Evolutionary conservation across 2,797 vertebrate species (phyloP), one percentile per base, ranked within the genome.

Genomic region (Cyprinella venusta): DNA sequence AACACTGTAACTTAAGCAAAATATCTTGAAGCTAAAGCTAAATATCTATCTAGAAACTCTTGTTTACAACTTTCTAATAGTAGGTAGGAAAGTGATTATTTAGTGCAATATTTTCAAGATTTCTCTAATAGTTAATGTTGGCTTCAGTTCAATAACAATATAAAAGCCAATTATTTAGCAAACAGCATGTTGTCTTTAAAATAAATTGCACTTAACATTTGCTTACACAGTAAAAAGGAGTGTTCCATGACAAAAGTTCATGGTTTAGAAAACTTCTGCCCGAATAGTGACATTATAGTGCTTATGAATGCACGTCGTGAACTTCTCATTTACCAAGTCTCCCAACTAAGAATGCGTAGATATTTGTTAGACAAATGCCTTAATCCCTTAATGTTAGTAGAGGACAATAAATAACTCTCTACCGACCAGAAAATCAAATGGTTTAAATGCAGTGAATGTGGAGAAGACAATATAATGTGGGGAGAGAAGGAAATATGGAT

Each of bases 401-500:
- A 36, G 33, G 36, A 40, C 59, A 74, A 21, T n/a, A 81, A 72
- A 65, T 8, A 30, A 26, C 59, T 63, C 61, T 78, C 30, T 36
- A 30, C 33, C 30, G 71, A 21, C 18, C 48, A 40, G 56, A 52
- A 80, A 68, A 45, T 59, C 36, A 68, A 45, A 65, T 42, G 67
- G 36, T 79, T 6, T 30, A 13, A 30, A 16, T 30, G 15, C 45
- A 68, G 85, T 63, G 50, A 56, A 63, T 2, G 8, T 77, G 76
- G 76, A 56, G 64, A 80, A 84, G 72, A 33, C 67, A 64, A 76
- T 61, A 77, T 77, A 64, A 80, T 80, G 77, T 77, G 76, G 9
- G 48, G 18, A 80, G 70, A 70, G 42, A 68, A 78, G 63, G 75
- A 85, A 75, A 85, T 54, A 86, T 71, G 30, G 38, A 79, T 71